phyloP scores from a whole-genome alignment of 2,113 vertebrate species.

The Boulengeromyrus knoepffleri region DNA sequence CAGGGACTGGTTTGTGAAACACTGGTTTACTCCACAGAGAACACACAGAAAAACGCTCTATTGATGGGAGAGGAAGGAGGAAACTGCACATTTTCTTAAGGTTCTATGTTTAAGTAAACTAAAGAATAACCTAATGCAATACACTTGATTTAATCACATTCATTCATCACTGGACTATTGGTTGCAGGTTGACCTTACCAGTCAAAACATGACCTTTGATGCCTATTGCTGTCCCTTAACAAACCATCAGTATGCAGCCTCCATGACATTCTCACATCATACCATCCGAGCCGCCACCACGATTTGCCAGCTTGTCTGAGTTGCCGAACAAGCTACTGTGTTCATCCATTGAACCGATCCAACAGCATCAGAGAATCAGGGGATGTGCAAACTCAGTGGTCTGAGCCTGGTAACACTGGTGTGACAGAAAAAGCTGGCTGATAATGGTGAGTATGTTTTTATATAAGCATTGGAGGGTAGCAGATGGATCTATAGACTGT shows the following conservation, averaged over 20 bases:
- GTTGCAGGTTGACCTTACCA: background rate
- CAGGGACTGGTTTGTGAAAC: background rate
- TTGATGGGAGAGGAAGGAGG: background rate
- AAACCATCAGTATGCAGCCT: background rate
- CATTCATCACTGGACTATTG: background rate
- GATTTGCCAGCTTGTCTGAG: background rate
- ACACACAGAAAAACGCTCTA: background rate
- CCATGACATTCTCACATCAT: background rate
- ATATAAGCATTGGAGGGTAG: too few relatives aligned
- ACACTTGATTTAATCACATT: background rate
- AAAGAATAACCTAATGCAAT: background rate
- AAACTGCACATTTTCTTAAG: background rate
- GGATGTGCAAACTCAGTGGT: background rate
- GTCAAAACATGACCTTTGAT: background rate
- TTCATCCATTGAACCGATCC: background rate
- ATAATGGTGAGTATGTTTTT: too few relatives aligned
- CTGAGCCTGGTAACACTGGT: background rate
- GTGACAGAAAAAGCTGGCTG: background rate
- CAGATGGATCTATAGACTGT: background rate
- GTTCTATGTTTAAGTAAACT: background rate
- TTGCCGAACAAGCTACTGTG: background rate
- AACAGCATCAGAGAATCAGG: background rate
- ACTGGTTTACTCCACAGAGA: background rate
- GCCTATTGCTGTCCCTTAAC: background rate
- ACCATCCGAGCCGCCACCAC: background rate